Conservation (phyloP, 1,140 invertebrate species). For the Oncopodura yosiiana region DNA sequence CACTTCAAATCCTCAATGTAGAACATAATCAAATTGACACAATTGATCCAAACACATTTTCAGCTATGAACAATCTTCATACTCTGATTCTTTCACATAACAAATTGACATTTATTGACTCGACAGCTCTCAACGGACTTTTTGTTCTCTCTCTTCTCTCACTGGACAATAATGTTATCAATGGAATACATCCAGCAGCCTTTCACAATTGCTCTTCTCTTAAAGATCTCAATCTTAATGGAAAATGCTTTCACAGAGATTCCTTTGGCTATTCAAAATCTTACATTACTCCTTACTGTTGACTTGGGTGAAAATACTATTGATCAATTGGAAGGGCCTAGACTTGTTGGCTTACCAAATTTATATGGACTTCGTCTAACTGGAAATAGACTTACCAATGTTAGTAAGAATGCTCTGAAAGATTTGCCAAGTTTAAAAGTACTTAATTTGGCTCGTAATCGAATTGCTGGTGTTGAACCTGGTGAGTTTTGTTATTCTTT, state of each 20-base stretch:
- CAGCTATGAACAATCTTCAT: conserved; percentile 71
- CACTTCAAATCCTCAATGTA: conserved; percentile 68
- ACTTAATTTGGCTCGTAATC: conserved; percentile 78
- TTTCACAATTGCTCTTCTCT: conserved; percentile 65
- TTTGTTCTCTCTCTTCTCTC: conserved; percentile 66
- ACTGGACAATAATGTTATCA: conserved; percentile 66
- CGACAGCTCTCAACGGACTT: conserved; percentile 60
- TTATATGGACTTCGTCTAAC: conserved; percentile 72
- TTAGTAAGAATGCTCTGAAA: conserved; percentile 68
- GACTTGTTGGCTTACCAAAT: conserved; percentile 67
- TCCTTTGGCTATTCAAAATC: conserved; percentile 61
- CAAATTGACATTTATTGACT: conserved; percentile 62
- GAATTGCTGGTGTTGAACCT: conserved; percentile 64
- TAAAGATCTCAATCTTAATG: conserved; percentile 72
- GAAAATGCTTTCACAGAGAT: conserved; percentile 63
- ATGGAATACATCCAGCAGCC: conserved; percentile 63
- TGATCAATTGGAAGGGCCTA: conserved; percentile 60
- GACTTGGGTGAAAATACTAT: conserved; percentile 74
- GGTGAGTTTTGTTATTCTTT: too few relatives aligned
- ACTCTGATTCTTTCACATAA: conserved; percentile 69
- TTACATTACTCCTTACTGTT: conserved; percentile 63
- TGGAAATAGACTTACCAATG: conserved; percentile 76
- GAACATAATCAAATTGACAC: conserved; percentile 67
- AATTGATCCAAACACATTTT: conserved; percentile 67
- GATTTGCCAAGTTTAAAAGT: conserved; percentile 72